Conservation (phyloP, 2,797 vertebrate genomes). For the Centropyge bicolor region DNA sequence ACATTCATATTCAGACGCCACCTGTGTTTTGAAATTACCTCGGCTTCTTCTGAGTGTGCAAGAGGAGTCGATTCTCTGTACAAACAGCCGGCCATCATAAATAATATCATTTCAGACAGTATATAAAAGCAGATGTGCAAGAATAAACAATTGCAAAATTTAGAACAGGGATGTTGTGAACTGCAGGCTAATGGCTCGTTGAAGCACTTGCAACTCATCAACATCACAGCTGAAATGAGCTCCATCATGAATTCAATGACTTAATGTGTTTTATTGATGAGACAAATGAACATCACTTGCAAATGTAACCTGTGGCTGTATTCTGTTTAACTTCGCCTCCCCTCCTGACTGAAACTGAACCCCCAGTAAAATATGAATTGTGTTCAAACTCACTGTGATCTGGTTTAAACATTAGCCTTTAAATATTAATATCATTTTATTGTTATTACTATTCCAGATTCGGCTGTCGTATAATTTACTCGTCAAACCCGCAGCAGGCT, state of each 20-base stretch:
- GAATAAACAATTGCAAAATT: slow-evolving; percentile 14
- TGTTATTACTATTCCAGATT: slow-evolving; percentile 21
- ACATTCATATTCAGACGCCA: slow-evolving; percentile 53
- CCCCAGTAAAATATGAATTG: neutral
- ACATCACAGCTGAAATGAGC: slow-evolving; percentile 16
- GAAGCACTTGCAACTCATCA: slow-evolving; percentile 32
- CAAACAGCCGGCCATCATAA: slow-evolving; percentile 23
- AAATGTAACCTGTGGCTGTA: slow-evolving; percentile 14
- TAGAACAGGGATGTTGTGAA: slow-evolving; percentile 16
- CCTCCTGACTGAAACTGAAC: neutral
- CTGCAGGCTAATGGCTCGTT: slow-evolving; percentile 30
- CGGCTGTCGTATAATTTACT: slow-evolving; percentile 14
- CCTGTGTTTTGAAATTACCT: slow-evolving; percentile 45
- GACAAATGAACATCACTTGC: slow-evolving; percentile 21
- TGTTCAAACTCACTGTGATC: neutral
- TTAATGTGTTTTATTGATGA: slow-evolving; percentile 40
- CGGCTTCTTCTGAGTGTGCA: slow-evolving; percentile 1
- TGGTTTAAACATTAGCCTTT: slow-evolving; percentile 10
- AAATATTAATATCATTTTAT: neutral
- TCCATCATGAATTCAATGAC: slow-evolving; percentile 30
- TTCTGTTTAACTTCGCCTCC: neutral
- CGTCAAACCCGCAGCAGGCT: slow-evolving; percentile 13
- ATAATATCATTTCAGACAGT: slow-evolving; percentile 7
- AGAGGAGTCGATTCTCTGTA: slow-evolving; percentile 26
- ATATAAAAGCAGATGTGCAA: slow-evolving; percentile 31